Percentiles rank a stretch among this genome's conserved stretches.
Conservation (phyloP, 1,140 invertebrate genomes). For the Rhopalosiphum maidis region DNA sequence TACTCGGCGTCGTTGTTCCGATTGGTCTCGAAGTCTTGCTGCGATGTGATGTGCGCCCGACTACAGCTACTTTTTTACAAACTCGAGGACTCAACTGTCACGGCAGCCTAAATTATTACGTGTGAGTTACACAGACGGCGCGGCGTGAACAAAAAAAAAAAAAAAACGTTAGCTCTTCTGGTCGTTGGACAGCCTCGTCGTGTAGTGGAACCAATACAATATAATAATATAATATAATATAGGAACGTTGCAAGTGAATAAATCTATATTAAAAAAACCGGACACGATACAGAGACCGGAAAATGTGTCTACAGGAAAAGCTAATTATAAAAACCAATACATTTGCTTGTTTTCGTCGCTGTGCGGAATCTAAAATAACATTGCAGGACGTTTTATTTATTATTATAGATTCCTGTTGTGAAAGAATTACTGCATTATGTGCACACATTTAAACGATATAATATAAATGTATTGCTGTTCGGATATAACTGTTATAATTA, state of each 20-base stretch:
- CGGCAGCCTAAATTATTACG: background rate
- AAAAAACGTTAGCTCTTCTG: background rate
- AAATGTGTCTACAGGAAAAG: background rate
- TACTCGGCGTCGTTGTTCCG: too few species aligned
- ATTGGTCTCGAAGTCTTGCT: too few species aligned
- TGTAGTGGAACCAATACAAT: background rate
- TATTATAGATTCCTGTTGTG: background rate
- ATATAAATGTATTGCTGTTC: background rate
- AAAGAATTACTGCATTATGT: background rate
- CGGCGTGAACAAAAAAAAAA: background rate
- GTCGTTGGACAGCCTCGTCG: too few species aligned
- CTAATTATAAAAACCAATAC: background rate
- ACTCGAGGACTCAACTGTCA: too few species aligned
- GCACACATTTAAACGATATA: background rate
- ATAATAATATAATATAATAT: background rate
- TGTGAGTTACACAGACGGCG: background rate
- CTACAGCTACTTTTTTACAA: too few species aligned
- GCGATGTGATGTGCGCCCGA: too few species aligned
- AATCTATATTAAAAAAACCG: slow-evolving; percentile 6
- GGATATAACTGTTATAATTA: background rate
- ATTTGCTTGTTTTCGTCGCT: background rate
- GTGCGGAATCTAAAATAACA: background rate
- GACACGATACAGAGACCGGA: background rate
- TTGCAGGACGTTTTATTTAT: background rate
- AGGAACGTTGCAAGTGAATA: background rate